Evolutionary conservation across 2,888 invertebrate genomes (phyloP).

Genomic region (Crocallis elinguaria): DNA sequence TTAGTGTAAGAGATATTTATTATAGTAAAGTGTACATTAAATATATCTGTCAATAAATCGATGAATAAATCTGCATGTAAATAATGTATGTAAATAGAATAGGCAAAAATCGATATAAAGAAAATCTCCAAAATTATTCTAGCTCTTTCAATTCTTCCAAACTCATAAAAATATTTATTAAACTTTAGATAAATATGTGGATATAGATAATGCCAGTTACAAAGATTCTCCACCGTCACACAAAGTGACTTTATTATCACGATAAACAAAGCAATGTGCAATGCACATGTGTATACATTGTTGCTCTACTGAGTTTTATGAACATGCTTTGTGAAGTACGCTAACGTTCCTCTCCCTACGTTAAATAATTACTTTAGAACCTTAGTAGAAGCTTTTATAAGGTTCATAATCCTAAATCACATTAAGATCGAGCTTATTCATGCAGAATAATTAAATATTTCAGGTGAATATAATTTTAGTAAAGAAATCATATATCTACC

Average conservation of each 20-base stretch:
- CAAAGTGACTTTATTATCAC: neutral
- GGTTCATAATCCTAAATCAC: no score
- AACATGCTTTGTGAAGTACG: no score
- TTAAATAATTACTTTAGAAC: no score
- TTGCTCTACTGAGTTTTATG: neutral
- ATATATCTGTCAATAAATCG: constrained; percentile 43
- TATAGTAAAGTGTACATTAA: constrained; percentile 44
- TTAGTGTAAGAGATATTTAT: constrained; percentile 63
- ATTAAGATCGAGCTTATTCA: no score
- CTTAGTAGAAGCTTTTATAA: no score
- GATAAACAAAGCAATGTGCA: constrained; percentile 22
- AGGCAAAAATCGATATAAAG: constrained; percentile 56
- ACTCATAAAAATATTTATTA: neutral
- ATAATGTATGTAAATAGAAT: constrained; percentile 64
- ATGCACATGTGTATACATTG: constrained; percentile 14
- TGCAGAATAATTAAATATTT: no score
- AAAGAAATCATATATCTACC: no score
- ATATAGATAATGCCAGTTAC: neutral
- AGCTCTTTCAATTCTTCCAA: constrained; percentile 14
- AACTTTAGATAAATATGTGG: neutral
- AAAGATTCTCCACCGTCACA: neutral
- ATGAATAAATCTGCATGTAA: constrained; percentile 55
- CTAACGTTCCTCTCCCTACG: no score
- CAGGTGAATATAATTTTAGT: no score
- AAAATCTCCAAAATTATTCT: constrained; percentile 44